A percentile compares a stretch with the other conserved stretches of the same genome.
Conservation (phyloP, 2,888 invertebrate genomes). For the Erebia ligea region DNA sequence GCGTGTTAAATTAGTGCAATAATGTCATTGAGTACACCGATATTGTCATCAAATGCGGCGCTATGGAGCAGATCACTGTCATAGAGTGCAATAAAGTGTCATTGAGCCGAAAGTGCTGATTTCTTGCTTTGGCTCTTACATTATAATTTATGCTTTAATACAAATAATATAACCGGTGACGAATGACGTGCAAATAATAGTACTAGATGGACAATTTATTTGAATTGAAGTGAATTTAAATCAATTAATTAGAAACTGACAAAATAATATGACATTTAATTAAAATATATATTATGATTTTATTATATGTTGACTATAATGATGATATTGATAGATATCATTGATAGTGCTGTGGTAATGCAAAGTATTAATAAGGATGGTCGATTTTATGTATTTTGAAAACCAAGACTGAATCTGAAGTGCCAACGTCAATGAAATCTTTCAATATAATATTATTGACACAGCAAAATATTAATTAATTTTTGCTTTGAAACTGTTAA, state of each 20-base stretch:
- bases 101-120: not conserved
- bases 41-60: not conserved
- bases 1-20: not conserved
- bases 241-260: not conserved
- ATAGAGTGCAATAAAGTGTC: not conserved
- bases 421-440: conserved; percentile 5
- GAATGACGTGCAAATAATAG: not conserved
- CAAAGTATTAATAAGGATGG: not conserved
- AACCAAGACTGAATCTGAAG: conserved; percentile 14
- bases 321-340: conserved; percentile 9
- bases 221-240: conserved; percentile 5
- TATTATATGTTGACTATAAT: not conserved
- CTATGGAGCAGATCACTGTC: not conserved
- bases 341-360: conserved; percentile 8
- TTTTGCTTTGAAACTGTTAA: not conserved
- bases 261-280: not conserved
- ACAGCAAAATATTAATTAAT: not conserved
- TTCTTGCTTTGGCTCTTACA: not conserved
- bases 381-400: conserved; percentile 3
- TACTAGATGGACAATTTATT: conserved; percentile 5
- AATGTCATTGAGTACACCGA: too few relatives aligned
- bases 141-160: conserved; percentile 1
- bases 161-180: not conserved
- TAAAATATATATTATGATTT: not conserved
- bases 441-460: conserved; percentile 1